Evolutionary conservation across 2,888 invertebrate genomes (phyloP).

Genomic region (Oxytorus armatus): DNA sequence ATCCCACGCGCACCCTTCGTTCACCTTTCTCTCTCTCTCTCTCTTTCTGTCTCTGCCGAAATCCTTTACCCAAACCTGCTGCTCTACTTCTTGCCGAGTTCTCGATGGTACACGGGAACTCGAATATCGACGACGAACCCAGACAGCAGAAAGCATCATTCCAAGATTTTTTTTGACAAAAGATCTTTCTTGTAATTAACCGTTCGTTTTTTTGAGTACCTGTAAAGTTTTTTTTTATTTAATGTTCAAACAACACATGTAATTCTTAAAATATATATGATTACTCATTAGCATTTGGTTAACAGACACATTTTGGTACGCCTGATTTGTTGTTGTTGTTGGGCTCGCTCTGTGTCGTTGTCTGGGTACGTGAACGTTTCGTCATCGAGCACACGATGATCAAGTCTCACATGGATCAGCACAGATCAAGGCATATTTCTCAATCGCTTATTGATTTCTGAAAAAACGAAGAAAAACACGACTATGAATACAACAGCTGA

Average conservation of each 20-base stretch:
- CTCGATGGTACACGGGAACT: not conserved
- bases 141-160: not conserved
- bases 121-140: constrained; percentile 15
- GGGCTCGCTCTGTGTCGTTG: not conserved
- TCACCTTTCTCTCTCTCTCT: constrained; percentile 21
- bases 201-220: not conserved
- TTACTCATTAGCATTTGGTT: too few species aligned
- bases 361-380: constrained; percentile 24
- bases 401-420: not conserved
- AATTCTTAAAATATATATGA: too few species aligned
- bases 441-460: not conserved
- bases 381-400: constrained; percentile 1
- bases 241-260: not conserved
- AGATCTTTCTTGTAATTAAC: not conserved
- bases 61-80: constrained; percentile 18
- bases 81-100: constrained; percentile 14
- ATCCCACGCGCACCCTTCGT: constrained; percentile 21
- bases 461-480: constrained; percentile 8
- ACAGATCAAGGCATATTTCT: constrained; percentile 11
- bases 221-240: not conserved
- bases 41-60: constrained; percentile 7
- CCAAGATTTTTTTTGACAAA: not conserved
- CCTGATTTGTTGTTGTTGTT: not conserved
- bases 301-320: not conserved
- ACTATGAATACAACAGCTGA: not conserved